phyloP scores from a whole-genome alignment of 2,888 invertebrate species.

The Aspidapion aeneum region DNA sequence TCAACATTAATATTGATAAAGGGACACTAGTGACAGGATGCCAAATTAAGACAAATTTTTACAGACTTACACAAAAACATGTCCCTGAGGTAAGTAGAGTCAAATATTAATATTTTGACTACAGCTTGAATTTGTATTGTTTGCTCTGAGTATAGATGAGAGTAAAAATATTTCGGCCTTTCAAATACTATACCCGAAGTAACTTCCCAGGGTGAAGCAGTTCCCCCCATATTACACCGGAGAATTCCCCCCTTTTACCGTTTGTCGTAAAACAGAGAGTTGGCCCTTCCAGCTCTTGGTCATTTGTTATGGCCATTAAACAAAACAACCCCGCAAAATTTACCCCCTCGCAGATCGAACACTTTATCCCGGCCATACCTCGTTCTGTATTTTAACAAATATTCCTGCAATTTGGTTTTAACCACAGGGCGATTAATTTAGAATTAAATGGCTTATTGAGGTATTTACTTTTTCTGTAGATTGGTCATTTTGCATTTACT shows the following conservation, averaged over 20 bases:
- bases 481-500: no score
- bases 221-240: background rate
- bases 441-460: background rate
- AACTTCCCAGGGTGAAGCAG: background rate
- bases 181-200: no score
- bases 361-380: background rate
- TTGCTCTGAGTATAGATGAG: no score
- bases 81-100: no score
- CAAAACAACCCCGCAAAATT: background rate
- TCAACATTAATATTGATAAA: no score
- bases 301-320: background rate
- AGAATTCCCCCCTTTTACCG: background rate
- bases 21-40: no score
- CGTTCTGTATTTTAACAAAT: background rate
- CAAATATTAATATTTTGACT: no score
- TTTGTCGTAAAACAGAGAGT: background rate
- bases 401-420: background rate
- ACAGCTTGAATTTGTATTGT: no score
- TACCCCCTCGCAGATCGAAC: background rate
- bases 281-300: background rate
- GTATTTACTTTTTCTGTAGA: no score
- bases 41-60: no score
- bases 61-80: no score
- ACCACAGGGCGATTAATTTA: background rate
- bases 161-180: no score